Conservation (phyloP, 1,140 invertebrate species). For the Hyposmocoma kahamanoa region DNA sequence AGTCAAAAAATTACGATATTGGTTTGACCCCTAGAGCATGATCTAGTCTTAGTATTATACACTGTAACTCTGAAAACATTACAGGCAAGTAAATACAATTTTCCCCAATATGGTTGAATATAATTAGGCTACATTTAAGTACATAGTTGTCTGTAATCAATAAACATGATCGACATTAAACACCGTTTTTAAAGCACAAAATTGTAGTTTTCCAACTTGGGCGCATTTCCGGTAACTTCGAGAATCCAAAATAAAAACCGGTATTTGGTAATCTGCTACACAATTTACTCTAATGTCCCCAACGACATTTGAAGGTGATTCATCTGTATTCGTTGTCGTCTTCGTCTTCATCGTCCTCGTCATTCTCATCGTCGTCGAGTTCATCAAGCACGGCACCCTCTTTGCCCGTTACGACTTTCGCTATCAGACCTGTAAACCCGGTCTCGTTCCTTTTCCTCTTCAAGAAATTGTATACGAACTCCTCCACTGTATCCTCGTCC, state of each 20-base stretch:
- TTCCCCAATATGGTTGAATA: too few relatives aligned
- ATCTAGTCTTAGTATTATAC: too few relatives aligned
- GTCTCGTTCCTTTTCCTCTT: constrained; percentile 48
- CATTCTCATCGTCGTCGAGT: constrained; percentile 32
- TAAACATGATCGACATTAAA: too few relatives aligned
- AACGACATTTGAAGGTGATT: constrained; percentile 11
- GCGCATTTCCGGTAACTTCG: background rate
- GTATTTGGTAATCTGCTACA: constrained; percentile 33
- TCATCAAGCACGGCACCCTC: constrained; percentile 34
- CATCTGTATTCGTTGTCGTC: constrained; percentile 28
- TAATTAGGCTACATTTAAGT: too few relatives aligned
- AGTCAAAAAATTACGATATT: too few relatives aligned
- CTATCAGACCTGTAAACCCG: constrained; percentile 47
- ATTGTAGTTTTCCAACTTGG: too few relatives aligned
- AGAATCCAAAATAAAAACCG: background rate
- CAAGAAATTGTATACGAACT: constrained; percentile 54
- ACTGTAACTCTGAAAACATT: too few relatives aligned
- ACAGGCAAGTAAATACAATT: too few relatives aligned
- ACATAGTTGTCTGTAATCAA: too few relatives aligned
- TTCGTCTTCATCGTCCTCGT: constrained; percentile 20
- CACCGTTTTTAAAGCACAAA: too few relatives aligned
- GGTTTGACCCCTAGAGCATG: too few relatives aligned
- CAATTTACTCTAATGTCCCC: constrained; percentile 24
- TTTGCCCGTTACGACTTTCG: constrained; percentile 49
- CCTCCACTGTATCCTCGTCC: constrained; percentile 56